phyloP scores from a whole-genome alignment of 53 echinoderm and acorn worm genomes.

The Echinometra lucunter region DNA sequence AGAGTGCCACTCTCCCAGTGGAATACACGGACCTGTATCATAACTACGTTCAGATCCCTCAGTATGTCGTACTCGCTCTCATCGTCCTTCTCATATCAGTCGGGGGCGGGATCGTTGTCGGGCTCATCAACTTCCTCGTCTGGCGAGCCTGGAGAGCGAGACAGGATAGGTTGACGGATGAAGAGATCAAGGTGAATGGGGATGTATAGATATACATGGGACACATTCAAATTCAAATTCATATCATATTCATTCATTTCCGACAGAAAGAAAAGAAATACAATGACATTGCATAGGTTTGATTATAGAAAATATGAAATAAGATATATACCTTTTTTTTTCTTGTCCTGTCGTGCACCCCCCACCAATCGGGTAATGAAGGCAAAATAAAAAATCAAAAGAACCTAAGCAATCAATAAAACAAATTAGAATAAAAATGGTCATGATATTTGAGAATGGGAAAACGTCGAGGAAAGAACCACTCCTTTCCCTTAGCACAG shows the following conservation, averaged over 20 bases:
- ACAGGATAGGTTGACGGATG: neutral
- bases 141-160: constrained; percentile 57
- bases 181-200: neutral
- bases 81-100: constrained; percentile 62
- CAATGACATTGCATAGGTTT: too few relatives aligned
- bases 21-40: constrained; percentile 40
- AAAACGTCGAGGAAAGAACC: too few relatives aligned
- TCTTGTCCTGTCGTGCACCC: neutral
- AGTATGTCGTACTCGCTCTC: constrained; percentile 38
- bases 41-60: constrained; percentile 55
- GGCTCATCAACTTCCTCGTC: constrained; percentile 38
- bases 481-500: too few relatives aligned
- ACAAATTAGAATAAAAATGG: too few relatives aligned
- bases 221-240: too few relatives aligned
- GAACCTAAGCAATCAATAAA: too few relatives aligned
- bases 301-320: too few relatives aligned
- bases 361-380: neutral
- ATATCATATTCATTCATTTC: too few relatives aligned
- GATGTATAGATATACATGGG: neutral
- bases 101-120: constrained; percentile 58
- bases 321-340: too few relatives aligned
- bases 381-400: neutral
- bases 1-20: neutral
- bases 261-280: too few relatives aligned
- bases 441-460: too few relatives aligned